Conservation (phyloP, 2,113 vertebrate genomes). For the Willisornis vidua region DNA sequence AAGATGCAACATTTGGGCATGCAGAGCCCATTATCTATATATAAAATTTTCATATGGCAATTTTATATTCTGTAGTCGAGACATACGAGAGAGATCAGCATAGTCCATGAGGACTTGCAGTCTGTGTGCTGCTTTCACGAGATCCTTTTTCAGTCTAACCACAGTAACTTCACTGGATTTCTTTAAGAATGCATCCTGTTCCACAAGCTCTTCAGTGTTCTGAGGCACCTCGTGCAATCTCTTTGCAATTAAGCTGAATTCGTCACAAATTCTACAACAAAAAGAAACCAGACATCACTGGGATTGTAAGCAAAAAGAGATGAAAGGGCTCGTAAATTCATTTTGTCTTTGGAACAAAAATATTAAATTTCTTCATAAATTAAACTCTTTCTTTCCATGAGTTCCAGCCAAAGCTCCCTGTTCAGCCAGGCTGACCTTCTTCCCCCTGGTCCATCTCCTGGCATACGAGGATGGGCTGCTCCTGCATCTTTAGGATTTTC, state of each 20-base stretch:
- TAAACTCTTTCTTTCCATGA: not conserved
- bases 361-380: not conserved
- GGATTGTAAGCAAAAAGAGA: not conserved
- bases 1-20: not conserved
- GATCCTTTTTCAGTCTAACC: slow-evolving; percentile 77
- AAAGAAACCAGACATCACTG: not conserved
- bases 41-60: not conserved
- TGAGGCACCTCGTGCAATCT: slow-evolving; percentile 77
- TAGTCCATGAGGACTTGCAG: slow-evolving; percentile 85
- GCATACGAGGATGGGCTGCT: not conserved
- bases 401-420: not conserved
- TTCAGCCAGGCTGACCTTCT: not conserved
- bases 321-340: not conserved
- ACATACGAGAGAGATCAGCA: slow-evolving; percentile 82
- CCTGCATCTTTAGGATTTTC: not conserved
- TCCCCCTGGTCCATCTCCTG: not conserved
- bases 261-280: slow-evolving; percentile 82
- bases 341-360: not conserved
- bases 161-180: slow-evolving; percentile 82
- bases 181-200: slow-evolving; percentile 76
- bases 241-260: slow-evolving; percentile 80
- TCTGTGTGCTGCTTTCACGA: slow-evolving; percentile 74
- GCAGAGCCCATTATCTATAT: not conserved
- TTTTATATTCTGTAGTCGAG: not conserved
- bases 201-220: slow-evolving; percentile 83